Percentiles rank a stretch among this genome's conserved stretches.
Evolutionary conservation across 2,888 invertebrate genomes (phyloP).

Genomic region (Deroplatys truncata): DNA sequence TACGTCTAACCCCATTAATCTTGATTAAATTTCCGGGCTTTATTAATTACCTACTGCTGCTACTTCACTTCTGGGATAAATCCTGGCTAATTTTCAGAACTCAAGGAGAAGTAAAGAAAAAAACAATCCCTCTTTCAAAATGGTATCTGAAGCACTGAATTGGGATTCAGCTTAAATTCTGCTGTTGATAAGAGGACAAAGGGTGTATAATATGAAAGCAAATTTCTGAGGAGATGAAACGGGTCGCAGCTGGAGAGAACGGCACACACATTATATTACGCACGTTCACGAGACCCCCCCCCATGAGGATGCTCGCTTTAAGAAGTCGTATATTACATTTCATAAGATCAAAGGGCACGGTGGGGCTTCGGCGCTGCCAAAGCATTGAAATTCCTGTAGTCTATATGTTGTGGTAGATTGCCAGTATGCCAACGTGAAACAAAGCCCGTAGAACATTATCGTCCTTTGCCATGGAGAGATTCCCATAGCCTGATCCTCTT

Average conservation of each 20-base stretch:
- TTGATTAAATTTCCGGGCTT: too few species aligned
- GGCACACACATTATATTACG: not conserved
- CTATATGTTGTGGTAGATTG: not conserved
- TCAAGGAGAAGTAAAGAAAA: too few species aligned
- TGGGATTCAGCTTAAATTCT: too few species aligned
- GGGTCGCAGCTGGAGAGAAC: not conserved
- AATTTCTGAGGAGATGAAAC: not conserved
- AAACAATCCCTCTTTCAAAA: too few species aligned
- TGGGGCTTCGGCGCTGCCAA: not conserved
- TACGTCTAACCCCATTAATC: too few species aligned
- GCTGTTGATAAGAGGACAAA: not conserved
- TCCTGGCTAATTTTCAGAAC: too few species aligned
- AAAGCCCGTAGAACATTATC: not conserved
- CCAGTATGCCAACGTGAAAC: not conserved
- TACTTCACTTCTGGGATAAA: too few species aligned
- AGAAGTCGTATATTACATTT: not conserved
- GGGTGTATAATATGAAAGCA: not conserved
- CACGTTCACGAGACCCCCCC: not conserved
- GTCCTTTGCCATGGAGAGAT: too few species aligned
- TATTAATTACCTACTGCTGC: too few species aligned
- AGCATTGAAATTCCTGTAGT: not conserved
- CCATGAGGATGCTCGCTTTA: not conserved
- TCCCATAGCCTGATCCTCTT: too few species aligned
- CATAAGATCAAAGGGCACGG: not conserved
- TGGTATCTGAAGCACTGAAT: too few species aligned